Conservation (phyloP, 2,113 vertebrate genomes). For the Mirza zaza region DNA sequence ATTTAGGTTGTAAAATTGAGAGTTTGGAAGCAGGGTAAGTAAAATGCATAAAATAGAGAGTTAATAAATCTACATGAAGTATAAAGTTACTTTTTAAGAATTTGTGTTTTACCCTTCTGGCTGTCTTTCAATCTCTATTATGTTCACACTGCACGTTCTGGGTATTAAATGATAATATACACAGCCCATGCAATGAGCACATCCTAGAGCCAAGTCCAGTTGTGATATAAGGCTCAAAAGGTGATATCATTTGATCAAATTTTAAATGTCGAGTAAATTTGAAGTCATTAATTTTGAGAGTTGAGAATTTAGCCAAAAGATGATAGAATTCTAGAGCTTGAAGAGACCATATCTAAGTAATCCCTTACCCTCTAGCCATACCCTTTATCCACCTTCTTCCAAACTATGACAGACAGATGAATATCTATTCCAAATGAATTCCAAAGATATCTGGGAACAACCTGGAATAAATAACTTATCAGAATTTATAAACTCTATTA, state of each 20-base stretch:
- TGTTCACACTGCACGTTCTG: conserved; percentile 87
- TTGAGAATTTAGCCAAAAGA: not conserved
- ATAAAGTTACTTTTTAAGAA: conserved; percentile 11
- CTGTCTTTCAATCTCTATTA: conserved; percentile 76
- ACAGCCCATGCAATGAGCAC: conserved; percentile 88
- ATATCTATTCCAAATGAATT: not conserved
- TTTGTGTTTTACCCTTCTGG: not conserved
- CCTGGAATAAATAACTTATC: conserved; percentile 2
- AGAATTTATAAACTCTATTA: not conserved
- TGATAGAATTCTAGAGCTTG: not conserved
- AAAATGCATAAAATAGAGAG: not conserved
- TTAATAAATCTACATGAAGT: not conserved
- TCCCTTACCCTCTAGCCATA: not conserved
- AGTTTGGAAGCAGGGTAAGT: conserved; percentile 3
- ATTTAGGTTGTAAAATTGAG: not conserved
- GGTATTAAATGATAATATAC: conserved; percentile 83
- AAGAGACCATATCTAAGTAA: not conserved
- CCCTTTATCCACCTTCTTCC: not conserved
- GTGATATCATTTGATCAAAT: not conserved
- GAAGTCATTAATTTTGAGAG: conserved; percentile 33
- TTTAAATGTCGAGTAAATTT: not conserved
- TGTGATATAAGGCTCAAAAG: not conserved
- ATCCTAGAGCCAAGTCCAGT: conserved; percentile 66
- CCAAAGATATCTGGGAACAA: not conserved
- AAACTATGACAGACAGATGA: not conserved